Evolutionary conservation across 2,797 vertebrate genomes (phyloP).

Genomic region (Momotus momota): DNA sequence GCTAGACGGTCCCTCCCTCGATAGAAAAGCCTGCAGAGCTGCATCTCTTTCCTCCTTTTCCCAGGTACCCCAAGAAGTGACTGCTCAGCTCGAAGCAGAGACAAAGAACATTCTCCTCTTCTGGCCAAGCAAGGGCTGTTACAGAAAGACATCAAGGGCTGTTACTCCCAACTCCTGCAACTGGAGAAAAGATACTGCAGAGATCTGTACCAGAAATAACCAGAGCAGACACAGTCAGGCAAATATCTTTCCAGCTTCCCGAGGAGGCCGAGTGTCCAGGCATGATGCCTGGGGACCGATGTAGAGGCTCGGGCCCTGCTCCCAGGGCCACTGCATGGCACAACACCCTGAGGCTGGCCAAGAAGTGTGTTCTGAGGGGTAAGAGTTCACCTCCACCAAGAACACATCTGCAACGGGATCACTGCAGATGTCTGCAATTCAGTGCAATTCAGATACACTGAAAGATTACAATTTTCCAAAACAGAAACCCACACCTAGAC

Average conservation of each 20-base stretch:
- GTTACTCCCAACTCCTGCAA: neutral
- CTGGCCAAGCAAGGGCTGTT: neutral
- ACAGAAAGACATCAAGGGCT: accelerated
- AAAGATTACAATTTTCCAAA: neutral
- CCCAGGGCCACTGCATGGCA: accelerated
- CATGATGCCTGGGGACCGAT: accelerated
- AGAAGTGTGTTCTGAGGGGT: neutral
- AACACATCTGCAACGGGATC: neutral
- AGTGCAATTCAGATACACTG: neutral
- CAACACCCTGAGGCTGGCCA: neutral
- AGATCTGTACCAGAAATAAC: neutral
- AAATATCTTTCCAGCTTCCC: neutral
- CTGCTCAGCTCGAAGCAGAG: neutral
- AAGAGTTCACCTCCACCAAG: neutral
- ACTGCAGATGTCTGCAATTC: neutral
- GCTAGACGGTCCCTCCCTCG: neutral
- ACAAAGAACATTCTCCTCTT: neutral
- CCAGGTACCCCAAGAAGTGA: neutral
- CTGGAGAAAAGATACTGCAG: neutral
- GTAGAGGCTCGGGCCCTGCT: neutral
- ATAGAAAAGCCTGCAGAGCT: neutral
- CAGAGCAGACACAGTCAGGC: neutral
- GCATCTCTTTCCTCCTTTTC: neutral
- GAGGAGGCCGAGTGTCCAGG: accelerated
- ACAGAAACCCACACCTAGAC: neutral